Percentiles rank a stretch among this genome's conserved stretches.
Evolutionary conservation across 1,140 invertebrate species (phyloP).

Genomic region (Psilanteris sp.): DNA sequence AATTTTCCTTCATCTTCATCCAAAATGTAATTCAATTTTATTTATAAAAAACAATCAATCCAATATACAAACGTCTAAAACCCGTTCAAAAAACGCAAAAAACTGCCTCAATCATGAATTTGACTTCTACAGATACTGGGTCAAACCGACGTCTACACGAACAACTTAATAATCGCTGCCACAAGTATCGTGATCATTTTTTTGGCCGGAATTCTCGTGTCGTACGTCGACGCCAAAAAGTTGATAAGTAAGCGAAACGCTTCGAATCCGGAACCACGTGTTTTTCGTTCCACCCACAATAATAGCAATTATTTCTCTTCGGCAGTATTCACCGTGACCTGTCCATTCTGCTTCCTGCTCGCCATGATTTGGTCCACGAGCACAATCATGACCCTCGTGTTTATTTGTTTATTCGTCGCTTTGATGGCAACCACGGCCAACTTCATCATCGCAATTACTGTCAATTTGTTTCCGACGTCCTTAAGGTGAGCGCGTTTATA

Average conservation of each 20-base stretch:
- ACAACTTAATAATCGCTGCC: slow-evolving; percentile 61
- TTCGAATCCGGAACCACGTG: no score
- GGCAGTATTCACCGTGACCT: slow-evolving; percentile 36
- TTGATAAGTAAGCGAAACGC: slow-evolving; percentile 74
- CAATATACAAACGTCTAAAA: no score
- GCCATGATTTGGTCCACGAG: slow-evolving; percentile 69
- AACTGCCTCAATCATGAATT: no score
- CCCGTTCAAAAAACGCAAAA: no score
- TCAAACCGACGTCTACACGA: slow-evolving; percentile 62
- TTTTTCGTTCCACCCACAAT: no score
- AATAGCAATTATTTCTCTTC: no score
- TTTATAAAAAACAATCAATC: no score
- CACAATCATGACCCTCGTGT: slow-evolving; percentile 71
- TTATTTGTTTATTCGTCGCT: slow-evolving; percentile 80
- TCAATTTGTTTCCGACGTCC: slow-evolving; percentile 82
- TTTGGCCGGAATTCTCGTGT: slow-evolving; percentile 60
- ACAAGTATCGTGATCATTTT: slow-evolving; percentile 58
- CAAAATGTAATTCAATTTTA: no score
- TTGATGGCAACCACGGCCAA: slow-evolving; percentile 79
- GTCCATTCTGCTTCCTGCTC: slow-evolving; percentile 49
- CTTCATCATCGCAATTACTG: slow-evolving; percentile 80
- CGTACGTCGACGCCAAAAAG: slow-evolving; percentile 64
- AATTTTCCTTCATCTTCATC: no score
- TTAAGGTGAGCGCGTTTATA: slow-evolving; percentile 77
- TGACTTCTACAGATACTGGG: slow-evolving; percentile 48